These are phyloP conservation scores for Sorex araneus DNA, from an alignment of 2,113 vertebrate genomes.

Conservation along the genomic window DNA sequence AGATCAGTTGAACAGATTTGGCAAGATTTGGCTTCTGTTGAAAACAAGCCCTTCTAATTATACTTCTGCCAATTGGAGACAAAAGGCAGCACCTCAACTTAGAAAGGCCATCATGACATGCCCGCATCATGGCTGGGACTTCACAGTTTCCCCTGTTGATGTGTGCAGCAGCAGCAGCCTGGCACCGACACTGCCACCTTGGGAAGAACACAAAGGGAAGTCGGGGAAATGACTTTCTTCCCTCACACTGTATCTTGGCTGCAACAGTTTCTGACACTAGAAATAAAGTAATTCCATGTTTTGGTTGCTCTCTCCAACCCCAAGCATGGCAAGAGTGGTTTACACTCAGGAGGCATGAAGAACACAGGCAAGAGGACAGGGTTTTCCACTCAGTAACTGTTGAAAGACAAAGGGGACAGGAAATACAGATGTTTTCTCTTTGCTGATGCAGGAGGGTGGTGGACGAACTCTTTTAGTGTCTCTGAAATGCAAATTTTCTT, in stretches of 20 bases:
- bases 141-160: neutral
- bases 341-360: conserved; percentile 46
- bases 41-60: conserved; percentile 78
- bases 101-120: conserved; percentile 48
- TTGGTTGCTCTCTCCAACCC: conserved; percentile 51
- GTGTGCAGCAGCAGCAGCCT: neutral
- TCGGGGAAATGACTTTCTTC: conserved; percentile 32
- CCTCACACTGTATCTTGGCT: conserved; percentile 32
- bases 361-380: neutral
- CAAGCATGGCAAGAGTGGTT: neutral
- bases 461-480: conserved; percentile 69
- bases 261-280: conserved; percentile 75
- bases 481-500: conserved; percentile 83
- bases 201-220: conserved; percentile 12
- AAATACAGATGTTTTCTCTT: conserved; percentile 82
- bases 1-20: conserved; percentile 77
- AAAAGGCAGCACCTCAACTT: conserved; percentile 53
- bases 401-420: conserved; percentile 64
- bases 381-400: conserved; percentile 56
- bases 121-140: neutral
- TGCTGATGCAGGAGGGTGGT: conserved; percentile 36
- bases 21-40: conserved; percentile 78
- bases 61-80: conserved; percentile 65
- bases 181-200: neutral
- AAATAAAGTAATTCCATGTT: conserved; percentile 78